Evolutionary conservation across 2,113 vertebrate genomes (phyloP).

Genomic region (Amphilophus citrinellus): DNA sequence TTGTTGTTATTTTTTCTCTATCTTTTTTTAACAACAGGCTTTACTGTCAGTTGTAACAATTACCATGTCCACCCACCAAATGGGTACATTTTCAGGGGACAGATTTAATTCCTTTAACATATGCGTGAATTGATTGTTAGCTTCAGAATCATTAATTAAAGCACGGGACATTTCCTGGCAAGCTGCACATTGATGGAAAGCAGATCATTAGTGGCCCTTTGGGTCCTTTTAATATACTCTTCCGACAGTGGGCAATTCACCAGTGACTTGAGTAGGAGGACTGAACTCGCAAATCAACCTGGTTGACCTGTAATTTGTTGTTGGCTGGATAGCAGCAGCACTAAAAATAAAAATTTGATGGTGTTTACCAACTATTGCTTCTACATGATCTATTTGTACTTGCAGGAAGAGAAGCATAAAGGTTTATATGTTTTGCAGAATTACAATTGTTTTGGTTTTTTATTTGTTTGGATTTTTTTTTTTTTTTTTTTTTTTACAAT

Average conservation of each 20-base stretch:
- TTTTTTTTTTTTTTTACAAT: background rate
- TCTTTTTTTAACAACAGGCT: slow-evolving; percentile 65
- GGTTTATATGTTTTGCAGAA: background rate
- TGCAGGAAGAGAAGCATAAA: background rate
- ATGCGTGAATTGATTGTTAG: slow-evolving; percentile 79
- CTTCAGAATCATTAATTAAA: slow-evolving; percentile 79
- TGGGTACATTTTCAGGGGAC: slow-evolving; percentile 73
- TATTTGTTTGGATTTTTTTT: background rate
- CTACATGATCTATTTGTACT: slow-evolving; percentile 1
- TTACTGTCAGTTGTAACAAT: slow-evolving; percentile 77
- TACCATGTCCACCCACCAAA: slow-evolving; percentile 66
- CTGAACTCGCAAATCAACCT: slow-evolving; percentile 73
- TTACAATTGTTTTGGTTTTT: background rate
- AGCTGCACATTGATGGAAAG: slow-evolving; percentile 75
- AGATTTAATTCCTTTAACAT: slow-evolving; percentile 81
- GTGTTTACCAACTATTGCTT: slow-evolving; percentile 33
- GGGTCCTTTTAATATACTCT: slow-evolving; percentile 80
- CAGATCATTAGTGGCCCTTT: slow-evolving; percentile 78
- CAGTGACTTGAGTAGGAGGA: slow-evolving; percentile 69
- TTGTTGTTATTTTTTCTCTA: slow-evolving; percentile 59
- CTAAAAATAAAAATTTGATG: slow-evolving; percentile 55
- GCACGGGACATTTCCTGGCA: slow-evolving; percentile 74
- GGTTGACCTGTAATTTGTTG: slow-evolving; percentile 77
- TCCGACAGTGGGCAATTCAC: slow-evolving; percentile 65
- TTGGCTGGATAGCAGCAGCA: slow-evolving; percentile 58